These are phyloP conservation scores for Plestiodon gilberti DNA, from an alignment of 2,113 vertebrate species.

Conservation along the genomic window DNA sequence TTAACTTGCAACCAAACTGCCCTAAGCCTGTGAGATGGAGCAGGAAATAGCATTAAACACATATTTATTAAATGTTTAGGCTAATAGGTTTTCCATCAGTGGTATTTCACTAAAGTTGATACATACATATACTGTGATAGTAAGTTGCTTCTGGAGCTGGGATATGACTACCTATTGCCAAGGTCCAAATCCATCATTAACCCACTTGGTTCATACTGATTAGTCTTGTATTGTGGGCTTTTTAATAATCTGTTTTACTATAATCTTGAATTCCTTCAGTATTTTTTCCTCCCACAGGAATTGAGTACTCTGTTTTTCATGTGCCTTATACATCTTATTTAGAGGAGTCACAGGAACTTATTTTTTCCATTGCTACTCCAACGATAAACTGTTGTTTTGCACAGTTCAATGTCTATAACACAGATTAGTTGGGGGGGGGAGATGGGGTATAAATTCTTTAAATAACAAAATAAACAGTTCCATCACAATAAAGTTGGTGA, in stretches of 20 bases:
- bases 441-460: too few relatives aligned
- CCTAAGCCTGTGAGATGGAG: not conserved
- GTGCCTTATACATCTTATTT: not conserved
- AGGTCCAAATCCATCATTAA: not conserved
- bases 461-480: too few relatives aligned
- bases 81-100: not conserved
- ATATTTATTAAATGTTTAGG: not conserved
- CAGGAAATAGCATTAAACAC: not conserved
- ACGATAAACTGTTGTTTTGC: not conserved
- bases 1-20: not conserved
- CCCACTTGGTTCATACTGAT: not conserved
- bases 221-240: not conserved
- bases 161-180: not conserved
- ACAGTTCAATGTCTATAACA: not conserved
- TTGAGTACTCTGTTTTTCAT: not conserved
- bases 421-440: not conserved
- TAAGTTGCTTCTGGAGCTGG: not conserved
- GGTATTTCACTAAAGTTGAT: not conserved
- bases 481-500: not conserved
- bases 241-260: not conserved
- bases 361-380: not conserved
- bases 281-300: not conserved
- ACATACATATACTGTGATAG: not conserved
- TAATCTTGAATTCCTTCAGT: not conserved
- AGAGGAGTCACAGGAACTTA: not conserved